Evolutionary conservation across 64 coral and sea anemone species (phyloP), one percentile per base, ranked within the genome.

Genomic region (Astreopora myriophthalma): DNA sequence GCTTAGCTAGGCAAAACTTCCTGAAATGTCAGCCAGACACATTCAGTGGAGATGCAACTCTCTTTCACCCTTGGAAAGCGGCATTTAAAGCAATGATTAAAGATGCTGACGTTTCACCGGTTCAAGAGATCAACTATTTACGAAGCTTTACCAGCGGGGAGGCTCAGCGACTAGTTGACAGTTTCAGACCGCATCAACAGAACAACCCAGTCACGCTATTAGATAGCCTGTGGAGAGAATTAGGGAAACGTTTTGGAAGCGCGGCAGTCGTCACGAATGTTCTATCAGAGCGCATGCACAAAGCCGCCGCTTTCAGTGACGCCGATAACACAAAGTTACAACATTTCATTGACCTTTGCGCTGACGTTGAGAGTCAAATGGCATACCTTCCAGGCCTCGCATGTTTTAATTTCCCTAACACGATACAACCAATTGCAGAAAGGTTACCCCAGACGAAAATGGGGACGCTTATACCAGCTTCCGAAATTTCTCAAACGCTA

Each of bases 71-170:
- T 6, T 89, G 87, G 87, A 89, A 78, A 63, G 25, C 6, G 5
- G 89, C 79, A 23, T 92, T 92, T 33, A 85, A 92, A 35, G 90
- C 80, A 0, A 85, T 92, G 90, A 60, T 92, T 10, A 22, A 12
- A 0, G 60, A 92, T 44, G 71, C 74, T 13, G 34, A 26, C n/a
- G 74, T 95, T 0, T 67, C 87, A 2, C 38, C 87, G 7, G 24
- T 26, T 23, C 73, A 77, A 28, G 87, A 89, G 74, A 68, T 89
- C 1, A 89, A 62, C 24, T 89, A 89, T 42, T 22, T 89, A 19
- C 39, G 55, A 0, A 44, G 34, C 9, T 89, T 66, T 12, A 78
- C 73, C 1, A 67, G n/a, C 16, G 72, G 87, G 8, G 71, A 39
- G 1, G 52, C 74, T 2, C 87, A 79, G 12, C 16, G 67, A 29